phyloP scores from a whole-genome alignment of 2,797 vertebrate species.

The Protonibea diacanthus region DNA sequence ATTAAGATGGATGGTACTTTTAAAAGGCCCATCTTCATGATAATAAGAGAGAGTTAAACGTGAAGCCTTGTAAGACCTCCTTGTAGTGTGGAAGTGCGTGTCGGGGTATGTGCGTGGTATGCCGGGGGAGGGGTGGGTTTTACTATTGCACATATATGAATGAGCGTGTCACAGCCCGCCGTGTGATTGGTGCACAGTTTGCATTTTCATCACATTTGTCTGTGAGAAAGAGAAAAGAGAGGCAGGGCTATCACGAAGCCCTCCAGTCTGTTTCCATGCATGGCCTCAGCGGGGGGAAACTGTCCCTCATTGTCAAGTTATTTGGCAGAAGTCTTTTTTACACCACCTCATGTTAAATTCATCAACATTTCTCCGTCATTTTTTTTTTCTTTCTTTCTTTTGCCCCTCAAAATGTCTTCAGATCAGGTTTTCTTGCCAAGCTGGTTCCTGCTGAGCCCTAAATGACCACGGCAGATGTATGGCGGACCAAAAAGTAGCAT shows the following conservation, averaged over 20 bases:
- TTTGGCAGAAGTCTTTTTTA: slow-evolving; percentile 78
- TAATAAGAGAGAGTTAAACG: slow-evolving; percentile 75
- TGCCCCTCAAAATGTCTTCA: slow-evolving; percentile 69
- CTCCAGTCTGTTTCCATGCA: slow-evolving; percentile 72
- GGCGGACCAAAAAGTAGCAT: slow-evolving; percentile 48
- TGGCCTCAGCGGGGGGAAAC: slow-evolving; percentile 73
- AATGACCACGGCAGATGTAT: slow-evolving; percentile 80
- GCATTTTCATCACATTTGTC: slow-evolving; percentile 55
- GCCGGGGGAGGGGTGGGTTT: slow-evolving; percentile 4
- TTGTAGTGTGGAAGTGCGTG: slow-evolving; percentile 59
- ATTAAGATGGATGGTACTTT: slow-evolving; percentile 83
- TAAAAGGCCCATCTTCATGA: slow-evolving; percentile 77
- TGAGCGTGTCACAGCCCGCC: slow-evolving; percentile 38
- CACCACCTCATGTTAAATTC: slow-evolving; percentile 84
- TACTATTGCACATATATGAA: slow-evolving; percentile 53
- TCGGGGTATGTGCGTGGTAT: slow-evolving; percentile 46
- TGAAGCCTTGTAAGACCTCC: slow-evolving; percentile 68
- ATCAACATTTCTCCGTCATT: slow-evolving; percentile 79
- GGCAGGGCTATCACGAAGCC: slow-evolving; percentile 49
- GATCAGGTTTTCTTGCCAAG: slow-evolving; percentile 75
- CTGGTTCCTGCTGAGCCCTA: slow-evolving; percentile 73
- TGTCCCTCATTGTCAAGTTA: slow-evolving; percentile 81
- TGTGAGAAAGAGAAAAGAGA: slow-evolving; percentile 47
- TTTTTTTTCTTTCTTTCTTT: slow-evolving; percentile 43
- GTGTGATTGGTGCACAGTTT: slow-evolving; percentile 60